Evolutionary conservation across 2,797 vertebrate genomes (phyloP), one percentile per base, ranked within the genome.

Genomic region (Pogonophryne albipinna): DNA sequence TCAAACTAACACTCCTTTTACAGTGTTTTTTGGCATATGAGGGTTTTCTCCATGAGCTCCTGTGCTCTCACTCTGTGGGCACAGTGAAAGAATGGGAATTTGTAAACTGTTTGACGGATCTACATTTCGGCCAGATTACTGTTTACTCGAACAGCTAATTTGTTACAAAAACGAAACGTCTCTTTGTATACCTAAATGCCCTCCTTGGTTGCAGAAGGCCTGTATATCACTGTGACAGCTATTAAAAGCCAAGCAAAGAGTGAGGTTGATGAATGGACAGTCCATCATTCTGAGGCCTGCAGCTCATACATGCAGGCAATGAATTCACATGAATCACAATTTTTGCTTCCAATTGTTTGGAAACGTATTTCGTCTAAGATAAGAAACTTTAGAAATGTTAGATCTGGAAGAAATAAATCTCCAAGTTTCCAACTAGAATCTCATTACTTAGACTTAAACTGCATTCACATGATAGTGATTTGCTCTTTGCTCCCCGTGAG

Each of bases 21-120:
- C 66, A 65, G 64, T 27, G 60, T 46, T 76, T 71, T 27, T 23
- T 3, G 2, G 52, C 16, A 50, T 4, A 1, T 44, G 46, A 50
- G 27, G 60, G 58, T 61, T 71, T 69, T 62, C 56, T 64, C 62
- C 49, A 64, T 52, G 45, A 31, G 77, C 85, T 83, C 85, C 77
- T 87, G 79, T 79, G 56, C 70, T 74, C 62, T 56, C 12, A 16
- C 78, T 79, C 59, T 62, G 66, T 64, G 70, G 77, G 72, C 74
- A 78, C 67, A 27, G 23, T 41, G 56, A 89, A 89, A 91, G 79
- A 90, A 87, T 87, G 80, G 82, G 57, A 73, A 69, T 85, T 79
- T 50, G 66, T 93, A 93, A 93, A 93, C 89, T 84, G 90, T 93
- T 91, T 93, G 88, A 92, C 91, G 79, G 72, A 62, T 74, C 67